phyloP scores from a whole-genome alignment of 2,113 vertebrate genomes.

The Ciconia boyciana region DNA sequence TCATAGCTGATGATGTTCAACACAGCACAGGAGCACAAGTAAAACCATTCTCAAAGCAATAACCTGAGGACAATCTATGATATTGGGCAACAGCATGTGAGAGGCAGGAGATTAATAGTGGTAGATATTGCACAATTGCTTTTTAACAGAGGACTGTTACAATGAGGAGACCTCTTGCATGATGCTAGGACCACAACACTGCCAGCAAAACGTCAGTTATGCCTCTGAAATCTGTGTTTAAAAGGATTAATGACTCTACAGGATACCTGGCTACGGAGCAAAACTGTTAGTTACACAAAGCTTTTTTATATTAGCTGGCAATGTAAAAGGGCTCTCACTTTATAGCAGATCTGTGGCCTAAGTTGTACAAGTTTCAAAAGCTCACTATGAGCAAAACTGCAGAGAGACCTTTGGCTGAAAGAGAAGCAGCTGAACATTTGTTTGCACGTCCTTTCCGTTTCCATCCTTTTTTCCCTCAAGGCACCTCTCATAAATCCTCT shows the following conservation, averaged over 20 bases:
- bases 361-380: not conserved
- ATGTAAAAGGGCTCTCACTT: not conserved
- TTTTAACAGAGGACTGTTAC: not conserved
- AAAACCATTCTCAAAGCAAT: not conserved
- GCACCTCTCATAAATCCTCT: not conserved
- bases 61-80: not conserved
- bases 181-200: not conserved
- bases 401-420: not conserved
- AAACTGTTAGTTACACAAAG: not conserved
- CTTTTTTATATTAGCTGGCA: not conserved
- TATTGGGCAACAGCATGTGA: not conserved
- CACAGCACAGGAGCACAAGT: not conserved
- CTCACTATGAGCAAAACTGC: not conserved
- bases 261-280: not conserved
- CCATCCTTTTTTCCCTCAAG: not conserved
- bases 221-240: conserved; percentile 55
- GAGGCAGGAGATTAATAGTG: not conserved
- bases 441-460: not conserved
- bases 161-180: not conserved
- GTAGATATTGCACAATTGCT: not conserved
- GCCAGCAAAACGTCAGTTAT: not conserved
- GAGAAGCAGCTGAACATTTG: not conserved
- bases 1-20: not conserved
- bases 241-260: conserved; percentile 20
- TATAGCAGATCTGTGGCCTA: not conserved